Base-by-base conservation (phyloP, 2,797 vertebrate genomes). In the Epinephelus malabaricus region DNA sequence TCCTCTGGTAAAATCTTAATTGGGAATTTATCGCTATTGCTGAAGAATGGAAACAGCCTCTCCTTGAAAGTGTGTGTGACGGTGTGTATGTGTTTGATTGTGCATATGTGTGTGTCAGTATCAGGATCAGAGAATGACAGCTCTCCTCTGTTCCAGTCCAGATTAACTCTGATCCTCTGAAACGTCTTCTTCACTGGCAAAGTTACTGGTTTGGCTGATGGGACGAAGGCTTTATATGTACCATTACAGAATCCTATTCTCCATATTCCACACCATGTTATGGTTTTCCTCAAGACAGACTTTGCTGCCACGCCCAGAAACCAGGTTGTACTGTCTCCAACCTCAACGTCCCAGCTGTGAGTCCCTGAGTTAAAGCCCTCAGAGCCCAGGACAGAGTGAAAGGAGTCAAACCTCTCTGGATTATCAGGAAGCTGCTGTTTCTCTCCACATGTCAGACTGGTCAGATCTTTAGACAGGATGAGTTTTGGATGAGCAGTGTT, bases 321-420 rank as follows among this genome's bases (percentile, higher is more conserved):
- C 56, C 69, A 71, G 2, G 0, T 0, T 17, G 23, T 3, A 34
- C 4, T 50, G 46, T 65, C 25, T 34, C 62, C 46, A 30, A 49
- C 46, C 10, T 64, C 17, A 1, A 58, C 43, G 3, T 47, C 53
- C 67, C 67, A 69, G 67, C 67, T 34, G 67, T 56, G 51, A 30
- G 25, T n/a, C 19, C 67, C 67, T 0, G 67, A 58, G 8, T 21
- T 1, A 2, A 69, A 58, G 7, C 54, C 67, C 43, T 69, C 43
- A 15, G 68, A 69, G 23, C 68, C 53, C 54, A 59, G 67, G 5
- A 69, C 67, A 23, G 10, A 2, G 14, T 0, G 12, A 15, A 40
- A 43, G 8, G 1, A 9, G 4, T 27, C 6, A 45, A 63, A 46
- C 17, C 69, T 62, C 11, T 72, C 34, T 34, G 34, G 34, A 8